Conservation (phyloP, 2,113 vertebrate genomes). For the Muscicapa adusta region DNA sequence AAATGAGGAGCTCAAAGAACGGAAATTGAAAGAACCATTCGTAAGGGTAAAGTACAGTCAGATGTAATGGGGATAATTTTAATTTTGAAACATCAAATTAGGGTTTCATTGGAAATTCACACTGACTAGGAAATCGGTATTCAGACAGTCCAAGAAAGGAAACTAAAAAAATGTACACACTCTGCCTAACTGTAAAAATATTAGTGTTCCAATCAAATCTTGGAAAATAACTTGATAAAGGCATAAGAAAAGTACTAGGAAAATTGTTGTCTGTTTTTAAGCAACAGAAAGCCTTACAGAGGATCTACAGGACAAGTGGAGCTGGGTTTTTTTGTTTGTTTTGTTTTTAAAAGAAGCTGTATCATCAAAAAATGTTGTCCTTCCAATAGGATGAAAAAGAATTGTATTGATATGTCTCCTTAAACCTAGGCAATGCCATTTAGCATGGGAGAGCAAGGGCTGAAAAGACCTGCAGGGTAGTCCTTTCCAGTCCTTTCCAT, state of each 20-base stretch:
- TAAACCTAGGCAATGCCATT: not conserved
- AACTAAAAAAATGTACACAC: not conserved
- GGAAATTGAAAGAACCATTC: not conserved
- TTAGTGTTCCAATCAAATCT: not conserved
- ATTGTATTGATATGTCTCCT: not conserved
- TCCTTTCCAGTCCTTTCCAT: not conserved
- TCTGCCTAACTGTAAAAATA: not conserved
- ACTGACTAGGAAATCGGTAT: not conserved
- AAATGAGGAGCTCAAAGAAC: not conserved
- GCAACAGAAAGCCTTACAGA: not conserved
- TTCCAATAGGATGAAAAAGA: not conserved
- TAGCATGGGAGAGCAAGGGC: not conserved
- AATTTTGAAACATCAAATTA: not conserved
- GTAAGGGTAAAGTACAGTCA: not conserved
- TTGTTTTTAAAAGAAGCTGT: not conserved
- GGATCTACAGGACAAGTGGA: not conserved
- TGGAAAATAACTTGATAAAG: not conserved
- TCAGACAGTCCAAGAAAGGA: not conserved
- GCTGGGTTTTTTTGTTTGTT: not conserved
- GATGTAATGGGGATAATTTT: not conserved
- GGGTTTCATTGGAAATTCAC: not conserved
- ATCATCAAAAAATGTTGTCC: not conserved
- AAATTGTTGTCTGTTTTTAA: not conserved
- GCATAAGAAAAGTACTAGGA: not conserved
- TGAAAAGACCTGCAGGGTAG: not conserved